phyloP scores from a whole-genome alignment of 2,113 vertebrate genomes.

The Bujurquina vittata region DNA sequence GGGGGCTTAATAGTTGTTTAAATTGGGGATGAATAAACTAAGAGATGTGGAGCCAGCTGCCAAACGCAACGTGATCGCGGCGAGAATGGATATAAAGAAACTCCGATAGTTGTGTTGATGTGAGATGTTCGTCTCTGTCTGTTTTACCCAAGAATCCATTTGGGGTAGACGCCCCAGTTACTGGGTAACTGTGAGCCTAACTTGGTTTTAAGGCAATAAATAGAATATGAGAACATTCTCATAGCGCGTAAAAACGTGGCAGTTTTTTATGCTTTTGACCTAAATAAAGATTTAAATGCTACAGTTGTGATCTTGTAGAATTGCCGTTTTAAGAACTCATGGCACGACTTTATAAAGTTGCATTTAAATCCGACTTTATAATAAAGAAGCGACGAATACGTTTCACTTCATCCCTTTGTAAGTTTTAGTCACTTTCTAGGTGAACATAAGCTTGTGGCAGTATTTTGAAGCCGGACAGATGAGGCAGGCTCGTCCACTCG shows the following conservation, averaged over 20 bases:
- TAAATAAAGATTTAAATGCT: constrained; percentile 9
- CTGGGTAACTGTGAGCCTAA: constrained; percentile 13
- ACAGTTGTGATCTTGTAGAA: background rate
- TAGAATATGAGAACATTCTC: constrained; percentile 29
- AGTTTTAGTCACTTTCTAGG: background rate
- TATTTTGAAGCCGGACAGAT: background rate
- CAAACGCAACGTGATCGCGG: constrained; percentile 15
- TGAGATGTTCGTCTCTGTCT: background rate
- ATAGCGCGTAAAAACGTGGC: constrained; percentile 46
- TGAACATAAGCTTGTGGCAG: background rate
- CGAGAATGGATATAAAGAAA: background rate
- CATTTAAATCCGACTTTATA: background rate
- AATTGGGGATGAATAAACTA: constrained; percentile 11
- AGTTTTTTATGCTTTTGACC: constrained; percentile 1
- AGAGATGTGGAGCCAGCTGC: constrained; percentile 8
- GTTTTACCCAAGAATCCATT: constrained; percentile 5
- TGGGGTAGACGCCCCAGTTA: constrained; percentile 45
- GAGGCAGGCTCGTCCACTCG: background rate
- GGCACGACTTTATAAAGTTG: background rate
- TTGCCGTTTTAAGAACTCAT: background rate
- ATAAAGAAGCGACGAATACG: background rate
- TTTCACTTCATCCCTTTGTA: background rate
- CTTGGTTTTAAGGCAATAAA: constrained; percentile 36
- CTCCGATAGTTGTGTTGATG: constrained; percentile 13
- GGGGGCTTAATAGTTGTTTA: constrained; percentile 32